Conservation (phyloP, 2,888 invertebrate genomes). For the Malacosoma neustria region DNA sequence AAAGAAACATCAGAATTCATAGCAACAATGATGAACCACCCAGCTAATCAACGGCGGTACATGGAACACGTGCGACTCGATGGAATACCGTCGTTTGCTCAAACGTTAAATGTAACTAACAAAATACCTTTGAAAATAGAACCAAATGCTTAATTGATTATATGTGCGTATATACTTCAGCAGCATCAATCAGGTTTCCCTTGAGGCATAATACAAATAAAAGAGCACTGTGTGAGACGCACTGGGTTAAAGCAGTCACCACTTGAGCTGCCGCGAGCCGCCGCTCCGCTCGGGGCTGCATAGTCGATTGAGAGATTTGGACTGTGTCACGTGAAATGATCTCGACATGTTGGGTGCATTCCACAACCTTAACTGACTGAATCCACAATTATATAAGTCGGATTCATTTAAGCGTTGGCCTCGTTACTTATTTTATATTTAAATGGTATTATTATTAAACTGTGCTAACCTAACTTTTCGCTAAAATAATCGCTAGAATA, state of each 20-base stretch:
- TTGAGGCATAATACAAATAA: too few species aligned
- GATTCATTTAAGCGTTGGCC: not conserved
- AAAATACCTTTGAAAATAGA: slow-evolving; percentile 32
- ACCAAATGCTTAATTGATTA: slow-evolving; percentile 19
- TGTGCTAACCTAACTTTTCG: not conserved
- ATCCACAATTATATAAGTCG: not conserved
- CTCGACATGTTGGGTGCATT: not conserved
- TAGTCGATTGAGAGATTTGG: not conserved
- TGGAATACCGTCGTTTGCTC: slow-evolving; percentile 13
- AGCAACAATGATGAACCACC: slow-evolving; percentile 73
- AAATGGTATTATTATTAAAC: not conserved
- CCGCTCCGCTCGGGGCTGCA: too few species aligned
- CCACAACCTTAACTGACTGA: not conserved
- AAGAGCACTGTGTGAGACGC: too few species aligned
- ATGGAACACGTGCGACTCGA: slow-evolving; percentile 36
- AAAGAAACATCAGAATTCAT: slow-evolving; percentile 78
- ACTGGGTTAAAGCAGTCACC: too few species aligned
- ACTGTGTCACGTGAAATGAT: not conserved
- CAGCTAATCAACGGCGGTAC: slow-evolving; percentile 48
- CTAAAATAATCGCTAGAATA: not conserved
- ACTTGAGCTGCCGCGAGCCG: too few species aligned
- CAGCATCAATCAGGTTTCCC: too few species aligned
- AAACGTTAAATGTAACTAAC: slow-evolving; percentile 15
- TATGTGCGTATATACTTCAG: too few species aligned
- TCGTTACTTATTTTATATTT: not conserved